Base-by-base conservation (phyloP, 2,113 vertebrate genomes). In the Fregata magnificens region DNA sequence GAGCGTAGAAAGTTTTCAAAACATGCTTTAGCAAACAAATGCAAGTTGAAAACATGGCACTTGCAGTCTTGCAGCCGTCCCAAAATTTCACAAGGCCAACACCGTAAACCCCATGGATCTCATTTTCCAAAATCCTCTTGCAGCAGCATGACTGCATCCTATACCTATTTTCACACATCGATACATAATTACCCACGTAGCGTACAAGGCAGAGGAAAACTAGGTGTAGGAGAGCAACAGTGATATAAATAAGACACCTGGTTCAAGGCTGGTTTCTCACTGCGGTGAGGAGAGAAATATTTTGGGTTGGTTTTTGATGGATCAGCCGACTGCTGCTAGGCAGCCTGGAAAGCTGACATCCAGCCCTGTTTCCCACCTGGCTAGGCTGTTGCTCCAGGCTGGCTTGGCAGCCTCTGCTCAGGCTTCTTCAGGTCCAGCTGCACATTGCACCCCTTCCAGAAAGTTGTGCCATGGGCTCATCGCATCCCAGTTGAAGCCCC, bases 91-190 rank as follows among this genome's bases (percentile, higher is more conserved):
- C 70, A 72, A 89, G 61, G 44, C 81, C 24, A 9, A 25, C 14
- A 11, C 21, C 40, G 72, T 52, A 82, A 86, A 36, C 95, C 28
- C 31, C 73, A 38, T 6, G 47, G 47, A 74, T 86, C 36, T 92
- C 31, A 32, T 84, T 95, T 93, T 87, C 80, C 61, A 76, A 81
- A 89, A 44, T 56, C 65, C 47, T 89, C 40, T 74, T 77, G 36
- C 72, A 94, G 80, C 86, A 61, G 82, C 72, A 67, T 24, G 65
- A 47, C 86, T 72, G 61, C 73, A 55, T 82, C 52, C 52, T 81
- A 36, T n/a, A 47, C 24, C 49, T 21, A 26, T 77, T 90, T 91
- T 73, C 90, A 93, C 72, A 76, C 76, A 63, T 2, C 1, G 0
- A 62, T 58, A 47, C 93, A 36, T 67, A 70, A 83, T 92, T 82